Base-by-base conservation (phyloP, 2,113 vertebrate genomes). In the Australoheros scitulus region DNA sequence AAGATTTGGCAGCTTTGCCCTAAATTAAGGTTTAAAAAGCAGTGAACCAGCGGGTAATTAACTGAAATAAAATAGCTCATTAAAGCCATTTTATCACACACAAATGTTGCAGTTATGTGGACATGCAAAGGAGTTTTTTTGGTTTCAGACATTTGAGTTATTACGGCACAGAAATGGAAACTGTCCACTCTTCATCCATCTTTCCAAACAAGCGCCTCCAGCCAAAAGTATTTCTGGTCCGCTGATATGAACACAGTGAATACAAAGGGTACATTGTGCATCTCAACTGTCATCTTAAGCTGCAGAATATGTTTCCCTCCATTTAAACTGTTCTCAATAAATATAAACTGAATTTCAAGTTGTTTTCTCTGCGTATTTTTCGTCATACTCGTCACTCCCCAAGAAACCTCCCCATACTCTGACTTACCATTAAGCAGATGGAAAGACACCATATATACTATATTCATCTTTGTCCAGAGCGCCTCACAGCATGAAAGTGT, bases 151-250 rank as follows among this genome's bases (percentile, higher is more conserved):
- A 2, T 1, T 18, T 68, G 13, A 3, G 38, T 0, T 5, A 26
- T 68, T 68, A 26, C 22, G 0, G 2, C 0, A 24, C 0, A 0
- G 1, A 72, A 52, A 72, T 32, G 43, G 52, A 52, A 72, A 32
- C 0, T 0, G 1, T 0, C 26, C 8, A 10, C 47, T 72, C 26
- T 72, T 52, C 11, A 72, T 52, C 0, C 0, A 0, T 72, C 43
- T 32, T 34, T 14, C 50, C 0, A n/a, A 32, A 34, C 47, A n/a
- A 55, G 68, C 3, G 17, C 68, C 68, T 72, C 47, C 0, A 72
- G 68, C 68, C 47, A 32, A n/a, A 55, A 72, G 68, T n/a, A 34
- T n/a, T 29, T 72, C 32, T 72, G 68, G 65, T 52, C 65, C 32
- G 68, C 68, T 55, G 47, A 72, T 55, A 32, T 72, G 47, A n/a